Base-by-base conservation (phyloP, 2,113 vertebrate genomes). In the Promerops cafer region DNA sequence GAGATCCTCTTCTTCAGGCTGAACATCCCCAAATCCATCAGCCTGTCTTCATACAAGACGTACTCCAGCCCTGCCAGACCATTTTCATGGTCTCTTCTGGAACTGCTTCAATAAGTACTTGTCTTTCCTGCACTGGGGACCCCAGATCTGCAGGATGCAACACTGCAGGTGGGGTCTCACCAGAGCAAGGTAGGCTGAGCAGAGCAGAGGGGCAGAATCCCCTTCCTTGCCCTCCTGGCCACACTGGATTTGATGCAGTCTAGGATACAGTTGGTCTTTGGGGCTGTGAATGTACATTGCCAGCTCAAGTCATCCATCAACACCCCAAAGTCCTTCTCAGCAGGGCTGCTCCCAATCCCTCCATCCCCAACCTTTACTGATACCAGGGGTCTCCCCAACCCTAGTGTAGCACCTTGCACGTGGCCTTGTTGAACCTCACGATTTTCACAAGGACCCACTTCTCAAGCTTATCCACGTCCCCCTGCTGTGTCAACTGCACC, bases 401-500 rank as follows among this genome's bases (percentile, higher is more conserved):
- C 5, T 4, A 4, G 10, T 22, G 45, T 28, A 20, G 14, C 30
- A 70, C 10, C 13, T 45, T 31, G 50, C 11, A n/a, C 5, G 17
- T 47, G 15, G 33, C 10, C 17, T 27, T 50, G 26, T 31, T 42
- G 52, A 57, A 35, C 24, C 21, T 59, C 17, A 68, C 22, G 31
- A 50, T 49, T 59, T 76, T 35, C 53, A 35, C 39, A 44, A 17
- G 33, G 21, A 53, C 21, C 12, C 27, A 70, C 4, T 74, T 69
- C 20, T 72, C 0, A 0, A 63, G 27, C 1, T 59, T 52, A 20
- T 53, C 28, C 27, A 22, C 20, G 13, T 53, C 7, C 17, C 7
- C n/a, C 31, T 24, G n/a, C 6, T 2, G 0, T 35, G 39, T 35
- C 61, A 64, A 0, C 31, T 3, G 4, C 11, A 35, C 31, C 39